phyloP scores from a whole-genome alignment of 2,888 invertebrate species.

The Chloromyia formosa region DNA sequence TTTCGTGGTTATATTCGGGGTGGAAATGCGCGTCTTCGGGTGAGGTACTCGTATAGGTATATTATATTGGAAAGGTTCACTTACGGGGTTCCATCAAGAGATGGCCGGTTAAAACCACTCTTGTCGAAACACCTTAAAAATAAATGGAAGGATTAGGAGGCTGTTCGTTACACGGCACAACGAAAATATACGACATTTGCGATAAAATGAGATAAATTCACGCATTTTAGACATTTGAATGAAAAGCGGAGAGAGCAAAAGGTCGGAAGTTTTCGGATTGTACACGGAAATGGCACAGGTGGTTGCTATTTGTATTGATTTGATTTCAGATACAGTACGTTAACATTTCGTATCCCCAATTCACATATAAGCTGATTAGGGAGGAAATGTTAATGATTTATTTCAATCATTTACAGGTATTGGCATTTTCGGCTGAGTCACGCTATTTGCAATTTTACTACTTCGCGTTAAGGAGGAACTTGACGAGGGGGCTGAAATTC shows the following conservation, averaged over 20 bases:
- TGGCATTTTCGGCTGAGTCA: too few relatives aligned
- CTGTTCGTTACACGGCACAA: background rate
- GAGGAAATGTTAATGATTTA: too few relatives aligned
- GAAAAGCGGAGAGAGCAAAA: background rate
- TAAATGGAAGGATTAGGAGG: conserved; percentile 17
- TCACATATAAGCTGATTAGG: too few relatives aligned
- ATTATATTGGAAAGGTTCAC: background rate
- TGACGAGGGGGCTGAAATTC: too few relatives aligned
- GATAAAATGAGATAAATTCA: conserved; percentile 29
- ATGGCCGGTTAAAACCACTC: background rate
- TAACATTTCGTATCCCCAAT: too few relatives aligned
- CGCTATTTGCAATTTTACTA: too few relatives aligned
- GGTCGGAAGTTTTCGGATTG: conserved; percentile 9
- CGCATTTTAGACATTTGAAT: background rate
- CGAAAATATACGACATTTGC: conserved; percentile 31
- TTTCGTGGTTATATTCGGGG: too few relatives aligned
- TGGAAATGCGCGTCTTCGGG: too few relatives aligned
- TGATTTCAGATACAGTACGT: conserved; percentile 1
- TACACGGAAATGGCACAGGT: conserved; percentile 34
- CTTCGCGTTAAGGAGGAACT: too few relatives aligned
- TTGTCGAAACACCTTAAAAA: background rate
- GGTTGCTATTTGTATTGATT: conserved; percentile 37
- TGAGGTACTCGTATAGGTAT: too few relatives aligned
- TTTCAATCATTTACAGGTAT: too few relatives aligned
- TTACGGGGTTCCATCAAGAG: background rate